These are phyloP conservation scores for Helicoverpa assulta DNA, from an alignment of 2,888 invertebrate genomes.

Conservation along the genomic window DNA sequence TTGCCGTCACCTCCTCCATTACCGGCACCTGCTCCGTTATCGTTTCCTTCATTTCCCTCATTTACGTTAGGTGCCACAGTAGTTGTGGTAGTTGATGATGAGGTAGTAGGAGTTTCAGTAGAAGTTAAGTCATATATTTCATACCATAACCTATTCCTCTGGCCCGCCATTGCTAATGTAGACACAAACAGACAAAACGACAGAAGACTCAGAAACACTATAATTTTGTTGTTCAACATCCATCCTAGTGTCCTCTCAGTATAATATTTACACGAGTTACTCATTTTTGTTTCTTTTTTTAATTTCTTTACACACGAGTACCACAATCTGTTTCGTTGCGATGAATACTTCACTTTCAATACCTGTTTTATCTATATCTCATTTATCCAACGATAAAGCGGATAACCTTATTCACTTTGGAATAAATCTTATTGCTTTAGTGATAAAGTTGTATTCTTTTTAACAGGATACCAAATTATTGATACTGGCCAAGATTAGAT, in stretches of 20 bases:
- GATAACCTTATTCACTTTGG: neutral
- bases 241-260: slow-evolving; percentile 75
- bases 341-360: slow-evolving; percentile 44
- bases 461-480: slow-evolving; percentile 3
- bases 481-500: slow-evolving; percentile 50
- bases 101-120: neutral
- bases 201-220: slow-evolving; percentile 78
- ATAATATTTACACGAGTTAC: slow-evolving; percentile 75
- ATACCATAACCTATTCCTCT: slow-evolving; percentile 71
- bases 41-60: too few species aligned
- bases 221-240: slow-evolving; percentile 83
- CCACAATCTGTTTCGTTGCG: slow-evolving; percentile 31
- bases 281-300: slow-evolving; percentile 52
- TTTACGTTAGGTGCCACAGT: too few species aligned
- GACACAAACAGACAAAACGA: slow-evolving; percentile 83
- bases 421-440: slow-evolving; percentile 22
- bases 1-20: too few species aligned
- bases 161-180: slow-evolving; percentile 77
- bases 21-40: too few species aligned
- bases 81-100: neutral
- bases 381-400: slow-evolving; percentile 52
- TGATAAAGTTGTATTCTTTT: slow-evolving; percentile 25
- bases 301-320: slow-evolving; percentile 37
- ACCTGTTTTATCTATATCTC: slow-evolving; percentile 42
- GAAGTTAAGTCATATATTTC: slow-evolving; percentile 63